A percentile compares a stretch with the other conserved stretches of the same genome.
These are phyloP conservation scores for Brassicogethes aeneus DNA, from an alignment of 2,888 invertebrate genomes.

Conservation along the genomic window DNA sequence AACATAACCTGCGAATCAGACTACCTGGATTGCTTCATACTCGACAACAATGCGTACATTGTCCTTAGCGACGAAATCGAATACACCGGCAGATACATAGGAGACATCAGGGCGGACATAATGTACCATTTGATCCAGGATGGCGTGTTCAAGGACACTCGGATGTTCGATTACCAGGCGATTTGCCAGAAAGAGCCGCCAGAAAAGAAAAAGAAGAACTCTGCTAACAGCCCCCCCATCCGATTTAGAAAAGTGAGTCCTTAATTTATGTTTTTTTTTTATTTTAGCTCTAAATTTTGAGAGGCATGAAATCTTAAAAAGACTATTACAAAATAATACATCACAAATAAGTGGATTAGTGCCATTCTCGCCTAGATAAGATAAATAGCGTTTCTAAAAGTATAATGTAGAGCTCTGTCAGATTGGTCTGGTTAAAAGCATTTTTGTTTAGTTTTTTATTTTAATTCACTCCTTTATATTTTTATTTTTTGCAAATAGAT, in stretches of 20 bases:
- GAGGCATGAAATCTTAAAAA: neutral
- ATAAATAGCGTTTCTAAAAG: too few relatives aligned
- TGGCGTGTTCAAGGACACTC: slow-evolving; percentile 63
- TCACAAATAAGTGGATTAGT: too few relatives aligned
- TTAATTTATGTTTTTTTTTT: neutral
- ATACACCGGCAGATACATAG: slow-evolving; percentile 62
- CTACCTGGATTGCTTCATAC: slow-evolving; percentile 68
- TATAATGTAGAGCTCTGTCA: too few relatives aligned
- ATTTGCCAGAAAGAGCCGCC: slow-evolving; percentile 57
- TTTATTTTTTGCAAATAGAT: too few relatives aligned
- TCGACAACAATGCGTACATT: slow-evolving; percentile 87
- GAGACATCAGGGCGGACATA: slow-evolving; percentile 59
- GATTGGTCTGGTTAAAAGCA: too few relatives aligned
- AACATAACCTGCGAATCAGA: slow-evolving; percentile 46
- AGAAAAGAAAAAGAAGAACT: slow-evolving; percentile 34
- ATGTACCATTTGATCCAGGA: slow-evolving; percentile 67
- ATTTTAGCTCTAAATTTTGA: neutral
- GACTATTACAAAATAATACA: too few relatives aligned
- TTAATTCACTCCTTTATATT: too few relatives aligned
- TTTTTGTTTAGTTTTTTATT: too few relatives aligned
- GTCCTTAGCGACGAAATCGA: slow-evolving; percentile 62
- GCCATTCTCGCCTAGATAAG: too few relatives aligned
- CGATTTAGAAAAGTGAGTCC: slow-evolving; percentile 21
- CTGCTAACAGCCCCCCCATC: slow-evolving; percentile 11
- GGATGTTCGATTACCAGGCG: slow-evolving; percentile 79